These are phyloP conservation scores for Bombus fervidus DNA, from an alignment of 1,140 invertebrate genomes.

Conservation along the genomic window DNA sequence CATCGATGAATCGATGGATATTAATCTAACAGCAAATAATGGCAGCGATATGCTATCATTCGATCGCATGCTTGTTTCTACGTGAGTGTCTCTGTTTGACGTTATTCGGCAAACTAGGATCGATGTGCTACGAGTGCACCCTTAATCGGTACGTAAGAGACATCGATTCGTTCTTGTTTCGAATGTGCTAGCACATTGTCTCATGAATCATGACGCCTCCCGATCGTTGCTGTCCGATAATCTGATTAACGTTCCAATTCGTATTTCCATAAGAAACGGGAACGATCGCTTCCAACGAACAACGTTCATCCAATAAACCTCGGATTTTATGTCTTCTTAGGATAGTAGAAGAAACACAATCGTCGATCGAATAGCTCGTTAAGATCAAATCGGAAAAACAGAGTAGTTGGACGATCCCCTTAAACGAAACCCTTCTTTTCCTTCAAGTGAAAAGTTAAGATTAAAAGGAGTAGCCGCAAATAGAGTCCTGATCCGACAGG, in stretches of 20 bases:
- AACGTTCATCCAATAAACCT: neutral
- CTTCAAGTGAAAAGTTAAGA: neutral
- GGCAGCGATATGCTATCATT: conserved; percentile 39
- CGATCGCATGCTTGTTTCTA: conserved; percentile 23
- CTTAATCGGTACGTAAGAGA: neutral
- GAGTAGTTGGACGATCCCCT: neutral
- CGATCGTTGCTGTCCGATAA: neutral
- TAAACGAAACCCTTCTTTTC: neutral
- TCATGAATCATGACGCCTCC: neutral
- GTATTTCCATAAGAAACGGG: conserved; percentile 15
- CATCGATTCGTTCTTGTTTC: neutral
- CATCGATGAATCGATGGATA: conserved; percentile 67
- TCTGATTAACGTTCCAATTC: neutral
- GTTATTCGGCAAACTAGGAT: neutral
- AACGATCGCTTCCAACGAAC: neutral
- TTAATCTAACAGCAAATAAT: conserved; percentile 73
- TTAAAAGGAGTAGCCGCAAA: neutral
- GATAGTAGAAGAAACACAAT: neutral
- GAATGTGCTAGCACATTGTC: neutral
- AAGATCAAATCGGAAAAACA: neutral
- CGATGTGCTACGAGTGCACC: neutral
- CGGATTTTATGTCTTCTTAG: neutral
- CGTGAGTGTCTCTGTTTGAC: neutral
- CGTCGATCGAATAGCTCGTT: conserved; percentile 23
- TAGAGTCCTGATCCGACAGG: neutral